These are phyloP conservation scores for Leucoma salicis DNA, from an alignment of 2,888 invertebrate genomes.

Conservation along the genomic window DNA sequence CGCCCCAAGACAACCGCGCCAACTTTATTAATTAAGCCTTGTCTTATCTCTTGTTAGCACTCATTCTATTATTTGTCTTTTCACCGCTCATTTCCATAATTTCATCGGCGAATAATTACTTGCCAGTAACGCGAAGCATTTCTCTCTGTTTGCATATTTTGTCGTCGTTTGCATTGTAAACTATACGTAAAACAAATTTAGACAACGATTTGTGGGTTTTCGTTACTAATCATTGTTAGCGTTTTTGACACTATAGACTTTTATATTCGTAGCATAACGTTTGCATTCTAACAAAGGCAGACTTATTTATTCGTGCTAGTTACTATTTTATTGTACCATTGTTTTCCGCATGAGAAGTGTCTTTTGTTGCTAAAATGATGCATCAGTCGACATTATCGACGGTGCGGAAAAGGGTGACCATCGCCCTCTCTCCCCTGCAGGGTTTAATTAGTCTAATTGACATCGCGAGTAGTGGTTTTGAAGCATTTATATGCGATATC, in stretches of 20 bases:
- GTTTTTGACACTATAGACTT: no score
- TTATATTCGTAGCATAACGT: slow-evolving; percentile 22
- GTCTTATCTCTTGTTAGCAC: slow-evolving; percentile 83
- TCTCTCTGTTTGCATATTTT: slow-evolving; percentile 76
- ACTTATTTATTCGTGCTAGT: slow-evolving; percentile 31
- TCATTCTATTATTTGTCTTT: slow-evolving; percentile 83
- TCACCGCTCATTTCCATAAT: slow-evolving; percentile 82
- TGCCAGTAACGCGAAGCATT: slow-evolving; percentile 71
- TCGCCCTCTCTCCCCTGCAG: slow-evolving; percentile 61
- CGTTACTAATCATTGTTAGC: slow-evolving; percentile 20
- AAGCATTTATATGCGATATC: slow-evolving; percentile 79
- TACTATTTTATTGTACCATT: slow-evolving; percentile 43
- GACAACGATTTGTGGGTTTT: slow-evolving; percentile 29
- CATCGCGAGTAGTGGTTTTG: slow-evolving; percentile 79
- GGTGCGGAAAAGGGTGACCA: slow-evolving; percentile 40
- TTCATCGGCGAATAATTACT: slow-evolving; percentile 79
- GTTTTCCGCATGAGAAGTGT: slow-evolving; percentile 59
- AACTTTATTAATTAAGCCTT: slow-evolving; percentile 83
- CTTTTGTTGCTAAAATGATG: slow-evolving; percentile 70
- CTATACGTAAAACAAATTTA: slow-evolving; percentile 49
- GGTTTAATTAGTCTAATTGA: slow-evolving; percentile 83
- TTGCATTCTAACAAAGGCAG: slow-evolving; percentile 23
- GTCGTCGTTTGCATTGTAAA: slow-evolving; percentile 64
- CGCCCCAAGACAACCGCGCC: slow-evolving; percentile 72
- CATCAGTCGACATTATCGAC: slow-evolving; percentile 60